Base-by-base conservation (phyloP, 2,113 vertebrate genomes). In the Chionodraco myersi region DNA sequence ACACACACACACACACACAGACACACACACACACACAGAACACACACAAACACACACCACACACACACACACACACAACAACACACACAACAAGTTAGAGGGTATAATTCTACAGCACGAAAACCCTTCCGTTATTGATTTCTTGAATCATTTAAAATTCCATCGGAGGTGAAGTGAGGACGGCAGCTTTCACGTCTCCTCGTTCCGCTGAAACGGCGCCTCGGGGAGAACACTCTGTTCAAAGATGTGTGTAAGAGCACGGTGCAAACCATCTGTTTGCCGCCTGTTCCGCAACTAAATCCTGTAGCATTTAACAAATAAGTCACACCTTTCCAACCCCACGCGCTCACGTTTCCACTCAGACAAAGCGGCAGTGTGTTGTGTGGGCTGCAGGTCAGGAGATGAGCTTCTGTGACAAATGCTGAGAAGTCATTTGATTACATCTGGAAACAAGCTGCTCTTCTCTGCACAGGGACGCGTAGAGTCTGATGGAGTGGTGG, bases 351-450 rank as follows among this genome's bases (percentile, higher is more conserved):
- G 16, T 83, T 73, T 77, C 66, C 60, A 58, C 77, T 53, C 56
- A 69, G 65, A 86, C 72, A 74, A 80, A 75, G 65, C 18, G 15
- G 36, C 36, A 79, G 72, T 80, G 75, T 72, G 61, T 41, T 54
- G 71, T 64, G 71, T 21, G 13, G 82, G 76, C 69, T 52, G 52
- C 26, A 75, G 70, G 47, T 26, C 44, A 72, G 14, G 48, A 82
- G 67, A 34, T 30, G 30, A 30, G 30, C 30, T 4, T 41, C 47
- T 52, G 36, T 69, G 69, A 86, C 70, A 78, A 75, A 83, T 44
- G 41, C 65, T n/a, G 56, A 65, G 54, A 70, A 30, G 67, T 73
- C 11, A 81, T 83, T 83, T 34, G 76, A 72, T 72, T 81, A 75
- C 63, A 67, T 36, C 66, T 77, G 82, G 69, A 85, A 78, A 71